Percentiles rank a stretch among this genome's conserved stretches.
phyloP scores from a whole-genome alignment of 2,888 invertebrate species.

The Gryllus longicercus region DNA sequence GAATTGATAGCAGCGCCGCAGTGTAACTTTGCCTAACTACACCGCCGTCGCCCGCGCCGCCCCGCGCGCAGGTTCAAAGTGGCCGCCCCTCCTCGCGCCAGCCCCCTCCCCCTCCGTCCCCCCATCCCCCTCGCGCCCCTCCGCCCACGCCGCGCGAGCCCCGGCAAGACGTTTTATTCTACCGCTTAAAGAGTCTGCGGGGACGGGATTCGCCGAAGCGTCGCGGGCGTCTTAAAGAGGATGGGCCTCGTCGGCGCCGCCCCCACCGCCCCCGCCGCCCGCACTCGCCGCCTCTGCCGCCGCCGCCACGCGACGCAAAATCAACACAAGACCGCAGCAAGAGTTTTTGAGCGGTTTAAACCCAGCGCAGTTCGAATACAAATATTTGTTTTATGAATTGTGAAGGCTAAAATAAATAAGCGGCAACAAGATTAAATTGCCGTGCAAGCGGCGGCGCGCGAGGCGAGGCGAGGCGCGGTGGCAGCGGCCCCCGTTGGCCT shows the following conservation, averaged over 20 bases:
- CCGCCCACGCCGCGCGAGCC: neutral
- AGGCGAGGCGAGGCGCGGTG: too few species aligned
- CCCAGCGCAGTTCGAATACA: neutral
- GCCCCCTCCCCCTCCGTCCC: neutral
- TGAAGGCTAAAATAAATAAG: constrained; percentile 17
- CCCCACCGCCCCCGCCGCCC: neutral
- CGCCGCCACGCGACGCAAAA: neutral
- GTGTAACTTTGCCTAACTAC: constrained; percentile 10
- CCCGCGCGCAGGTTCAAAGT: constrained; percentile 26
- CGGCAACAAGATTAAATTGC: constrained; percentile 17
- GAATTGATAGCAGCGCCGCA: constrained; percentile 9
- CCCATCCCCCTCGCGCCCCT: constrained; percentile 4
- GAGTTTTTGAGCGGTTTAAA: constrained; percentile 17
- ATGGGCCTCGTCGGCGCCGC: neutral
- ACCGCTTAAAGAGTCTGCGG: constrained; percentile 17
- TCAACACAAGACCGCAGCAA: neutral
- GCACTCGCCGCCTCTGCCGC: neutral
- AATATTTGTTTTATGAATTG: constrained; percentile 17
- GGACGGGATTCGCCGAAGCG: neutral
- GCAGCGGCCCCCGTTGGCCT: too few species aligned
- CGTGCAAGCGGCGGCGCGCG: neutral
- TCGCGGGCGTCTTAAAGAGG: neutral
- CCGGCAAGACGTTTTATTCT: neutral
- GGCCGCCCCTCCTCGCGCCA: constrained; percentile 24
- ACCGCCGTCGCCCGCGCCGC: constrained; percentile 20